Evolutionary conservation across 2,888 invertebrate genomes (phyloP).

Genomic region (Netelia fuscicornis): DNA sequence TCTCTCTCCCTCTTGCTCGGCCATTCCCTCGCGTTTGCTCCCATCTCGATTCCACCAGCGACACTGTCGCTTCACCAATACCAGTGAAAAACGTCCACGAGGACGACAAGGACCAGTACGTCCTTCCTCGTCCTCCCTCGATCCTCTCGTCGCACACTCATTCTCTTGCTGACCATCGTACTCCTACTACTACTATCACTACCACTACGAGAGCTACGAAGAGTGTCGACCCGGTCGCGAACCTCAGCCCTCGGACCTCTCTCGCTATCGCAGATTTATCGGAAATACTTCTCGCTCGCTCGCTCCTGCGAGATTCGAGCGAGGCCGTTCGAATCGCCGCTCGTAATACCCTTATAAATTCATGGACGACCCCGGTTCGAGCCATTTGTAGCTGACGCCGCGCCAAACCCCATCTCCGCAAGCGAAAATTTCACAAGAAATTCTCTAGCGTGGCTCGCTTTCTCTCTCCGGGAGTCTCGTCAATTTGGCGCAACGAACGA

Average conservation of each 20-base stretch:
- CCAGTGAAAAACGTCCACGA: constrained; percentile 49
- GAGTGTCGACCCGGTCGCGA: constrained; percentile 68
- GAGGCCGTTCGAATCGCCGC: constrained; percentile 50
- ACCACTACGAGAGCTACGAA: constrained; percentile 65
- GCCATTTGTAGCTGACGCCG: constrained; percentile 72
- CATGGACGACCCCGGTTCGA: constrained; percentile 72
- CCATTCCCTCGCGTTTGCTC: constrained; percentile 62
- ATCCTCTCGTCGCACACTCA: constrained; percentile 23
- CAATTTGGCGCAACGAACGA: constrained; percentile 52
- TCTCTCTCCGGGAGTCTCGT: constrained; percentile 17
- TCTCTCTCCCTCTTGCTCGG: constrained; percentile 48
- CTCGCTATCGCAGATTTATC: constrained; percentile 76
- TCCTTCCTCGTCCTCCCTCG: constrained; percentile 33
- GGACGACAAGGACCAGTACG: constrained; percentile 52
- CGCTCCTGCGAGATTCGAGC: constrained; percentile 21
- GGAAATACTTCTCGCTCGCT: constrained; percentile 70
- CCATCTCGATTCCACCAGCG: constrained; percentile 65
- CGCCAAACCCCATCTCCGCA: constrained; percentile 33
- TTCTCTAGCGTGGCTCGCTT: constrained; percentile 25
- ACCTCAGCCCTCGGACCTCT: constrained; percentile 65
- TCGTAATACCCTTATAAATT: constrained; percentile 79
- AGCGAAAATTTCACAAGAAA: constrained; percentile 59
- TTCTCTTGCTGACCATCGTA: constrained; percentile 63
- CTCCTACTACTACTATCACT: constrained; percentile 26
- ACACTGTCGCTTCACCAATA: constrained; percentile 61